These are phyloP conservation scores for Heliconius melpomene DNA, from an alignment of 1,140 invertebrate species.

Conservation along the genomic window DNA sequence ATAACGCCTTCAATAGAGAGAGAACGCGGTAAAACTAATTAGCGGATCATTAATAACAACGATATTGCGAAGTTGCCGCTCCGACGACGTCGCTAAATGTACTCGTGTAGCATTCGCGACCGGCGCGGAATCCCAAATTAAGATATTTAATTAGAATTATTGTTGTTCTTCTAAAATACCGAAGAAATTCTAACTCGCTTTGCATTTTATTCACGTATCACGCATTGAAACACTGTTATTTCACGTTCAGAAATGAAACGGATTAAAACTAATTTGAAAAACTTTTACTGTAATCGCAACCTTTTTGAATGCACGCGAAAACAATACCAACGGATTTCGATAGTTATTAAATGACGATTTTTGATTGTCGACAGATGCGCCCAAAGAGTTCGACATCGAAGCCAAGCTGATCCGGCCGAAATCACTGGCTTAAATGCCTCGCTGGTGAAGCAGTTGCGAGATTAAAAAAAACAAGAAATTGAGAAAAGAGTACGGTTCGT, in stretches of 20 bases:
- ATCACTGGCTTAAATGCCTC: conserved; percentile 44
- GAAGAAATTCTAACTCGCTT: conserved; percentile 36
- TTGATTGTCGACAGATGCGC: conserved; percentile 67
- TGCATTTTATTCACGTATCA: conserved; percentile 56
- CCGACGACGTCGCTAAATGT: conserved; percentile 31
- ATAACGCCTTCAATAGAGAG: neutral
- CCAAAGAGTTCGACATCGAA: conserved; percentile 34
- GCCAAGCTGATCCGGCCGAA: conserved; percentile 49
- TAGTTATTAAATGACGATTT: neutral
- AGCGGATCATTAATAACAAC: conserved; percentile 32
- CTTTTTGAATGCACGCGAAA: conserved; percentile 9
- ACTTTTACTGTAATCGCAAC: conserved; percentile 38
- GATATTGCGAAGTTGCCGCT: conserved; percentile 33
- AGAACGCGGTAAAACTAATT: conserved; percentile 19
- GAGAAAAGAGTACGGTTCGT: conserved; percentile 33
- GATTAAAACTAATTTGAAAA: conserved; percentile 49
- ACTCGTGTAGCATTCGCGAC: conserved; percentile 34
- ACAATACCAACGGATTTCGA: neutral
- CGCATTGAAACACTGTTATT: conserved; percentile 51
- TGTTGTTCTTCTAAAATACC: conserved; percentile 50
- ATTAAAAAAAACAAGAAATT: conserved; percentile 36
- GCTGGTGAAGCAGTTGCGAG: conserved; percentile 26
- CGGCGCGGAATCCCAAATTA: conserved; percentile 33
- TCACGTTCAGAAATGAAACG: conserved; percentile 44
- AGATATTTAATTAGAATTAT: conserved; percentile 54